A percentile compares a stretch with the other conserved stretches of the same genome.
Evolutionary conservation across 2,888 invertebrate genomes (phyloP).

Genomic region (Acronicta alni): DNA sequence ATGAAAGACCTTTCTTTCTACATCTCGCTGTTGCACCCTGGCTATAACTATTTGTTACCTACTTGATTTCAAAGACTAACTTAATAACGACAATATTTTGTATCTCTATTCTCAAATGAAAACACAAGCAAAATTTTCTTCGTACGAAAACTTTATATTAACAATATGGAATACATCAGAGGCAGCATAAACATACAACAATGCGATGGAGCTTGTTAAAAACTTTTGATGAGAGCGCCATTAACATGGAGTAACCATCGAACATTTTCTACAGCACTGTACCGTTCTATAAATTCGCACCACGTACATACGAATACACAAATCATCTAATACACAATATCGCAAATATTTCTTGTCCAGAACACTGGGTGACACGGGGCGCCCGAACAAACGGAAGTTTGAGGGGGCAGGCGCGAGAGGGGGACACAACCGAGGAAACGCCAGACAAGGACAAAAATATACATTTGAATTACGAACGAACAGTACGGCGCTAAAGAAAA

Average conservation of each 20-base stretch:
- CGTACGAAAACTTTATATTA: constrained; percentile 38
- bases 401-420: constrained; percentile 63
- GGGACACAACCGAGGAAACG: constrained; percentile 75
- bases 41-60: neutral
- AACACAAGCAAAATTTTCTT: constrained; percentile 25
- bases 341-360: constrained; percentile 87
- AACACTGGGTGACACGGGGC: constrained; percentile 83
- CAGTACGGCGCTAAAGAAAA: constrained; percentile 79
- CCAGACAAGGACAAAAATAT: constrained; percentile 70
- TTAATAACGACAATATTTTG: neutral
- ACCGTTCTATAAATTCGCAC: constrained; percentile 74
- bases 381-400: constrained; percentile 78
- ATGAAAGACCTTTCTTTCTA: too few species aligned
- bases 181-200: constrained; percentile 41
- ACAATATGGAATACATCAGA: constrained; percentile 44
- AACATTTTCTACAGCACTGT: constrained; percentile 60
- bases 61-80: constrained; percentile 1
- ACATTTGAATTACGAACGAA: constrained; percentile 60
- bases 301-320: constrained; percentile 82
- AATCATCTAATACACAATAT: constrained; percentile 87
- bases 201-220: constrained; percentile 53
- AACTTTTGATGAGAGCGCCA: constrained; percentile 57
- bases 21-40: too few species aligned
- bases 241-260: constrained; percentile 51
- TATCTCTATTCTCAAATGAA: constrained; percentile 4